Evolutionary conservation across 1,140 invertebrate species (phyloP), one percentile per base, ranked within the genome.

Genomic region (Bombus consobrinus): DNA sequence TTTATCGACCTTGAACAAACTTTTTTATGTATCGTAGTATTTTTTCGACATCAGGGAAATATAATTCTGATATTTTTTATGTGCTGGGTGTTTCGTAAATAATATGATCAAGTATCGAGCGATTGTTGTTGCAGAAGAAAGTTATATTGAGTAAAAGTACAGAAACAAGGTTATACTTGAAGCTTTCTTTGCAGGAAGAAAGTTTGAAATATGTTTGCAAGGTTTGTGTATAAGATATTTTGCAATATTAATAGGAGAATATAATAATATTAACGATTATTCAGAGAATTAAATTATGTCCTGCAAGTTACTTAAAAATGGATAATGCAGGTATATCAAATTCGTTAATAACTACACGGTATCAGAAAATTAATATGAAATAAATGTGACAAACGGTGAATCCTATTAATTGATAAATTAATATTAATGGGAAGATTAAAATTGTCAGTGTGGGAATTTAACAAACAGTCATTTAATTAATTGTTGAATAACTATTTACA

Each of bases 311-410:
- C 18, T 53, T 53, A 22, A 22, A 53, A 22, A 22, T 53, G 18
- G 18, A 0, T 22, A 53, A 53, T 6, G 18, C 15, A 53, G 0
- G 47, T 0, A 6, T 53, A 8, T 22, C 18, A 53, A 22, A 8
- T 53, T 53, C 5, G 47, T 53, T 53, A 53, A 53, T 22, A 53
- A 53, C 22, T 53, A 22, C 18, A 53, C 47, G 47, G 0, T 53
- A 22, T 53, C 6, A 53, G 47, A 53, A 53, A 53, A 53, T 53
- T 53, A 53, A 53, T 53, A 53, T 2, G 18, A 53, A 22, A 53
- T 22, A 53, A 22, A 53, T 22, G 18, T 53, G 47, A 22, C 18
- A 22, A 53, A 53, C 47, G 0, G 18, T 22, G 18, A 53, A 8
- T 22, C 18, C 0, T 22, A 53, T 53, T 53, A 22, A 53, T 53